Evolutionary conservation across 92 coral and sea anemone genomes (phyloP).

Genomic region (Virgularia gustaviana): DNA sequence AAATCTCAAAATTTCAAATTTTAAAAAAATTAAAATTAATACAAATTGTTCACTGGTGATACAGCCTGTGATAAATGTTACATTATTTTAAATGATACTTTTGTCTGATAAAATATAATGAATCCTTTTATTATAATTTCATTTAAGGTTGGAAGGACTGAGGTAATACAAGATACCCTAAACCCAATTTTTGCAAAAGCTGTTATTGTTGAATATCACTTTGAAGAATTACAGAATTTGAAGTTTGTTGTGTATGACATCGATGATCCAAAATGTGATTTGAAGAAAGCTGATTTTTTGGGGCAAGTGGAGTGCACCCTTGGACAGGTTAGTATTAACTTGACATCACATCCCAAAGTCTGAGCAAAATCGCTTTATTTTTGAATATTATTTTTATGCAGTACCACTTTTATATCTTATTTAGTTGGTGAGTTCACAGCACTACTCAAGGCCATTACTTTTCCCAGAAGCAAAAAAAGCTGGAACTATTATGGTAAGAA

Average conservation of each 20-base stretch:
- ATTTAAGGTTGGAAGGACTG: constrained; percentile 90
- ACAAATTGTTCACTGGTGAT: too few relatives aligned
- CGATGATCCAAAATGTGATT: constrained; percentile 62
- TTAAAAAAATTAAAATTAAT: too few relatives aligned
- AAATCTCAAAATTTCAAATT: too few relatives aligned
- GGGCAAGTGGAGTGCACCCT: constrained; percentile 87
- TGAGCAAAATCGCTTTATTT: neutral
- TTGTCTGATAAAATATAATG: too few relatives aligned
- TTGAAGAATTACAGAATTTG: constrained; percentile 90
- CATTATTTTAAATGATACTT: too few relatives aligned
- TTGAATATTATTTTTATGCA: neutral
- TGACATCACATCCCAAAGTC: neutral
- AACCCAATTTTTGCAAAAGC: constrained; percentile 81
- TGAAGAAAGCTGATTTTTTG: constrained; percentile 87
- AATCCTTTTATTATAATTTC: too few relatives aligned
- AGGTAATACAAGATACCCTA: constrained; percentile 68
- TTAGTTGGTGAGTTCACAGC: constrained; percentile 82
- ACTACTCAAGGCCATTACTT: constrained; percentile 63
- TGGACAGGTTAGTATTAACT: constrained; percentile 64
- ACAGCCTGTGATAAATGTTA: too few relatives aligned
- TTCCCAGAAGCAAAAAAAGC: constrained; percentile 61
- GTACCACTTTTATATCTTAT: neutral
- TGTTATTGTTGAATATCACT: constrained; percentile 73
- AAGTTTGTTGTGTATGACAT: constrained; percentile 82
- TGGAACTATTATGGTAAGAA: constrained; percentile 78